Evolutionary conservation across 1,140 invertebrate genomes (phyloP).

Genomic region (Caenorhabditis briggsae): DNA sequence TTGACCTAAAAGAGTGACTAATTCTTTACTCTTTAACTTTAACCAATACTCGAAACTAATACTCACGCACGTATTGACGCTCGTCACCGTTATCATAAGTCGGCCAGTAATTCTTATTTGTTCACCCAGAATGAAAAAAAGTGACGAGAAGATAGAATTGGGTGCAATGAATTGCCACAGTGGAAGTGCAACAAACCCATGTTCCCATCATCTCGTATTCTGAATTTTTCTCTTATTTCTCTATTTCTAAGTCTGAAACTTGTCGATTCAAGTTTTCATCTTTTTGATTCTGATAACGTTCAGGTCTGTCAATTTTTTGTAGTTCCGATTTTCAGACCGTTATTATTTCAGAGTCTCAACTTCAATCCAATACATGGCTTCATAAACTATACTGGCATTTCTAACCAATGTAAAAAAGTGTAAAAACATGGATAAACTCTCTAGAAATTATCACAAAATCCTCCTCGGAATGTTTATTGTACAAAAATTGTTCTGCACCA

Average conservation of each 20-base stretch:
- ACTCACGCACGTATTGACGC: background rate
- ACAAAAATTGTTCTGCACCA: constrained; percentile 4
- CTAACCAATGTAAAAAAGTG: background rate
- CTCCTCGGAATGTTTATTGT: background rate
- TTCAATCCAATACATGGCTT: background rate
- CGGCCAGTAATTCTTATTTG: background rate
- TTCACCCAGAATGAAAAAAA: constrained; percentile 12
- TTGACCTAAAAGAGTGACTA: too few species aligned
- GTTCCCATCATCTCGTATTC: background rate
- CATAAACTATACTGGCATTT: background rate
- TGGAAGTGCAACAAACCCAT: background rate
- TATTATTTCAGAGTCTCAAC: background rate
- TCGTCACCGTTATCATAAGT: background rate
- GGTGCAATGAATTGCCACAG: constrained; percentile 1
- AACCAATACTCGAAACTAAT: background rate
- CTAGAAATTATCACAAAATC: background rate
- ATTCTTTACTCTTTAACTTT: too few species aligned
- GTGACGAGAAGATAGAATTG: constrained; percentile 2
- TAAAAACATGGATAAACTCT: constrained; percentile 15
- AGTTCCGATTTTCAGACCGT: background rate
- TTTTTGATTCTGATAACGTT: constrained; percentile 1
- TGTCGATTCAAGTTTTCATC: background rate
- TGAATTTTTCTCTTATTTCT: background rate
- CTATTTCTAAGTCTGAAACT: background rate
- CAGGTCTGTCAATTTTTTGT: background rate